Conservation (phyloP, 2,113 vertebrate genomes). For the Athene cunicularia region DNA sequence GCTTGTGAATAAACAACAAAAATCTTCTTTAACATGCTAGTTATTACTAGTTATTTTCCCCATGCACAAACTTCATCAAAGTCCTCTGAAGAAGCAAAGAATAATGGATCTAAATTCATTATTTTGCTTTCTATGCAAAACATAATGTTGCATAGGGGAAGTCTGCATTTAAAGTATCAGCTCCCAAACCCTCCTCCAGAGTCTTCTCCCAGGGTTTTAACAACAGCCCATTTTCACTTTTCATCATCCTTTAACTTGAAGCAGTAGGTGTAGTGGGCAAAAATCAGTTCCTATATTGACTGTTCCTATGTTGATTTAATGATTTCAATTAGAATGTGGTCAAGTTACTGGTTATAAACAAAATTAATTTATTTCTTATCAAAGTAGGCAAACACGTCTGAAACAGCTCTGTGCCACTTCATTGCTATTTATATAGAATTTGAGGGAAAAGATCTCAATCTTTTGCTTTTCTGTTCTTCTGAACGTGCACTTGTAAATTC, state of each 20-base stretch:
- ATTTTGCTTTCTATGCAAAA: neutral
- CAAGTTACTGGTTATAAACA: neutral
- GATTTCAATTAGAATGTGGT: neutral
- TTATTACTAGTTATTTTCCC: neutral
- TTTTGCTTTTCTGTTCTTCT: neutral
- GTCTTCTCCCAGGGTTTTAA: neutral
- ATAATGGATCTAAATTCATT: neutral
- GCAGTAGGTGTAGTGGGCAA: neutral
- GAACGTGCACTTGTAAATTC: neutral
- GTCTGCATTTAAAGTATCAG: neutral
- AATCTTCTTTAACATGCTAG: neutral
- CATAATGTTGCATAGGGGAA: neutral
- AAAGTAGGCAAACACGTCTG: neutral
- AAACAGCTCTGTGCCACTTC: neutral
- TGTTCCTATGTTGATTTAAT: neutral
- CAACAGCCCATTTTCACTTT: neutral
- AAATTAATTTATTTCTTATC: neutral
- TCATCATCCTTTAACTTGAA: neutral
- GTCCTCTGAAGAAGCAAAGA: neutral
- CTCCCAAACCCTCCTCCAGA: neutral
- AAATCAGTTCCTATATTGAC: neutral
- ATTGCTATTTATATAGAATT: neutral
- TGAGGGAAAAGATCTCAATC: neutral
- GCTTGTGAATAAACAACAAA: neutral
- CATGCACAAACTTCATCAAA: neutral